Percentiles rank a stretch among this genome's conserved stretches.
Evolutionary conservation across 2,888 invertebrate species (phyloP).

Genomic region (Galerucella nymphaeae): DNA sequence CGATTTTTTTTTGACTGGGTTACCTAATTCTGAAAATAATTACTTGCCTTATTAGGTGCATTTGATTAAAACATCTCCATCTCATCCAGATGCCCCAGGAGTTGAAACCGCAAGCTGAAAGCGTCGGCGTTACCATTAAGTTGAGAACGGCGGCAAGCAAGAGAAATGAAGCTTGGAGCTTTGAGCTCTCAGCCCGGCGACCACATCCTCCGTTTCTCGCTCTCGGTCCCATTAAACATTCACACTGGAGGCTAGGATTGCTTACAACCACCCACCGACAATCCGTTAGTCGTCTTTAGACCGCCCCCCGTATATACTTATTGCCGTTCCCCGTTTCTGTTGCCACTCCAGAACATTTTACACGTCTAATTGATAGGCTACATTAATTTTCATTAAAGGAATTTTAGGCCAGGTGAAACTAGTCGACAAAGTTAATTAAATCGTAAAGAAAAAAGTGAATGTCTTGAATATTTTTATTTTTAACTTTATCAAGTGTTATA

Average conservation of each 20-base stretch:
- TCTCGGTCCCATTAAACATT: conserved; percentile 65
- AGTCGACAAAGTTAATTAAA: neutral
- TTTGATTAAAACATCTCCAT: conserved; percentile 8
- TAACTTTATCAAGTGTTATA: no score
- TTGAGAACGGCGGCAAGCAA: conserved; percentile 43
- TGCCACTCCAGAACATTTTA: conserved; percentile 23
- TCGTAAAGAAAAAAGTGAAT: no score
- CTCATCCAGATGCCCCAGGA: conserved; percentile 51
- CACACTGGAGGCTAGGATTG: conserved; percentile 63
- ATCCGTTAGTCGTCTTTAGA: conserved; percentile 26
- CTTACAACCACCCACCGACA: conserved; percentile 51
- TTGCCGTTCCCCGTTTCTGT: conserved; percentile 12
- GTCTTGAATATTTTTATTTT: no score
- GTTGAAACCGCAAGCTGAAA: conserved; percentile 61
- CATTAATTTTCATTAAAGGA: conserved; percentile 21
- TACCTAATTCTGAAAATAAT: neutral
- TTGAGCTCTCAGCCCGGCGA: conserved; percentile 44
- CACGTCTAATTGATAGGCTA: conserved; percentile 25
- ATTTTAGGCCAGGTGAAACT: conserved; percentile 9
- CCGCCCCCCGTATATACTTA: conserved; percentile 25
- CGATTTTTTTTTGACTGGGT: no score
- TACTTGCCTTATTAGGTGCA: neutral
- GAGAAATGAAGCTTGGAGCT: conserved; percentile 50
- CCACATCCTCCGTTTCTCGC: conserved; percentile 60
- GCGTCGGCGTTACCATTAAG: conserved; percentile 41